These are phyloP conservation scores for Caenorhabditis zanzibari DNA, from an alignment of 2,888 invertebrate genomes.

Conservation along the genomic window DNA sequence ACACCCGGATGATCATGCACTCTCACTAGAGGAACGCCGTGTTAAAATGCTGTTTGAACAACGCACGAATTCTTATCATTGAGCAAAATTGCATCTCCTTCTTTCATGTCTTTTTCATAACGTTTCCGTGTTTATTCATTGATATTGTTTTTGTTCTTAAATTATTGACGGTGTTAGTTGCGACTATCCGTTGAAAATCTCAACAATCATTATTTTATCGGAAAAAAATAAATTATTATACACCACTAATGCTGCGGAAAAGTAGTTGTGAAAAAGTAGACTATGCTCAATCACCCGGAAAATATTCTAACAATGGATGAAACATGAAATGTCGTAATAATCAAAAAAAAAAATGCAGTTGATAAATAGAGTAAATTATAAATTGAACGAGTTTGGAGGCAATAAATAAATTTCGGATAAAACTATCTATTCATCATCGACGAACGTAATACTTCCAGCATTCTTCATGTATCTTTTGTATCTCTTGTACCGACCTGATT, in stretches of 20 bases:
- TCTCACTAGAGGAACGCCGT: constrained; percentile 87
- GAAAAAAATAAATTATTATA: constrained; percentile 50
- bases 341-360: constrained; percentile 16
- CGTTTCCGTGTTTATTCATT: constrained; percentile 8
- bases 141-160: constrained; percentile 16
- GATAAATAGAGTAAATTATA: not conserved
- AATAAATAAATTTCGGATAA: constrained; percentile 14
- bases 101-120: constrained; percentile 13
- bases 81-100: constrained; percentile 40
- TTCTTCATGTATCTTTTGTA: constrained; percentile 93
- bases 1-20: constrained; percentile 92
- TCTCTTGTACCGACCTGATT: constrained; percentile 91
- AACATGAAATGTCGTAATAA: constrained; percentile 28
- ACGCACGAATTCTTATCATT: constrained; percentile 45
- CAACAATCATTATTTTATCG: constrained; percentile 46
- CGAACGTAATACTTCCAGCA: constrained; percentile 92
- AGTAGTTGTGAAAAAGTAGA: constrained; percentile 16
- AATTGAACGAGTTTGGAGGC: not conserved
- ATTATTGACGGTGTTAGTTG: not conserved
- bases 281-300: constrained; percentile 50
- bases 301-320: constrained; percentile 4
- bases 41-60: constrained; percentile 58
- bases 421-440: constrained; percentile 84
- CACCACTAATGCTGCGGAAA: not conserved
- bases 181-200: not conserved